Evolutionary conservation across 2,888 invertebrate species (phyloP).

Genomic region (Polydrusus pterygomalis): DNA sequence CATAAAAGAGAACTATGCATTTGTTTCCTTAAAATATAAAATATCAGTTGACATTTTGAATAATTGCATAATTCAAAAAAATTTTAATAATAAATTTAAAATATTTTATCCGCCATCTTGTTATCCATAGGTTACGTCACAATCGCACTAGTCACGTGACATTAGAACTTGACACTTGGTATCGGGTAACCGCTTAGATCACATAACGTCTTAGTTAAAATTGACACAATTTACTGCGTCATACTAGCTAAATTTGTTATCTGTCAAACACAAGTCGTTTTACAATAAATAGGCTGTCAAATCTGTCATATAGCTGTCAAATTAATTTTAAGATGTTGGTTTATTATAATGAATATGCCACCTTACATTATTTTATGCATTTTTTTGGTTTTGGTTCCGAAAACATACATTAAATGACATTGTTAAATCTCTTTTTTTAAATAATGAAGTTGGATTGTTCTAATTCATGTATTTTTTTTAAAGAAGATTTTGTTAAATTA

Average conservation of each 20-base stretch:
- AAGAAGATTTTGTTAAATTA: too few relatives aligned
- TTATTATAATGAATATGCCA: slow-evolving; percentile 1
- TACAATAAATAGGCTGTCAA: background rate
- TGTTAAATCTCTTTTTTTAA: background rate
- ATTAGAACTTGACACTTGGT: slow-evolving; percentile 22
- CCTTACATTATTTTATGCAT: too few relatives aligned
- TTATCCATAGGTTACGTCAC: slow-evolving; percentile 23
- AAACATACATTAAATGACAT: too few relatives aligned
- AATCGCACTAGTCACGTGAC: slow-evolving; percentile 8
- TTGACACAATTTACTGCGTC: slow-evolving; percentile 31
- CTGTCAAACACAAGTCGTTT: background rate
- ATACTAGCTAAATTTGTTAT: slow-evolving; percentile 39
- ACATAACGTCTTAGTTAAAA: slow-evolving; percentile 6
- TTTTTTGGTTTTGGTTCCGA: too few relatives aligned
- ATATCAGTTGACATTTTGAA: too few relatives aligned
- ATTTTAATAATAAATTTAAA: background rate
- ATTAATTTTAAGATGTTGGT: background rate
- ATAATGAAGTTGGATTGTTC: background rate
- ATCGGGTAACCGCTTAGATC: slow-evolving; percentile 8
- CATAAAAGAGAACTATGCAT: too few relatives aligned
- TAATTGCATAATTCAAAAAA: background rate
- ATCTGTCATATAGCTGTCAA: slow-evolving; percentile 7
- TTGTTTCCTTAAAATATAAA: too few relatives aligned
- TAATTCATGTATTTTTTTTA: too few relatives aligned
- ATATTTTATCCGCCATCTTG: slow-evolving; percentile 2